Evolutionary conservation across 2,888 invertebrate species (phyloP).

Genomic region (Drosophila rubida): DNA sequence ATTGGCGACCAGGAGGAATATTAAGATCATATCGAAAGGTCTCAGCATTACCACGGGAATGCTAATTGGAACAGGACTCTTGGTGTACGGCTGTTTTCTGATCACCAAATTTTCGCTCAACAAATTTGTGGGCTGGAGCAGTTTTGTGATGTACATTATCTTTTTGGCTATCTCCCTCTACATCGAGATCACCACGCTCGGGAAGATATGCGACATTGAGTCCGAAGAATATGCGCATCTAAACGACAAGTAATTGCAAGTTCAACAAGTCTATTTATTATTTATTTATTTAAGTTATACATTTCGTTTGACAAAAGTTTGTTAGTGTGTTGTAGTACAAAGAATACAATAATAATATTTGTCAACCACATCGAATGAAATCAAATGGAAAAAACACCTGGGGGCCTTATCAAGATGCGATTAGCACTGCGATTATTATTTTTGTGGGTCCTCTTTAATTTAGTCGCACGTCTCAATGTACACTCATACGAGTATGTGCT

Average conservation of each 20-base stretch:
- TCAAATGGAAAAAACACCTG: conserved; percentile 8
- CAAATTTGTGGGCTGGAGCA: conserved; percentile 91
- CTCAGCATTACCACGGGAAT: conserved; percentile 94
- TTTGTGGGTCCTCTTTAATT: neutral
- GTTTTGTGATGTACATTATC: conserved; percentile 92
- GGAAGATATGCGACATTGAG: conserved; percentile 48
- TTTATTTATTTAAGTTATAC: neutral
- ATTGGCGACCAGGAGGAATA: conserved; percentile 89
- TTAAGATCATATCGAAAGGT: conserved; percentile 92
- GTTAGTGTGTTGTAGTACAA: neutral
- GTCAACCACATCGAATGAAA: neutral
- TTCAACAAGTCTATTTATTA: neutral
- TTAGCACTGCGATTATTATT: conserved; percentile 14
- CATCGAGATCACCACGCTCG: conserved; percentile 31
- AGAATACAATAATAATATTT: neutral
- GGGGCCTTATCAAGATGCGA: conserved; percentile 15
- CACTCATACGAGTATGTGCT: neutral
- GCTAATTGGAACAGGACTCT: conserved; percentile 91
- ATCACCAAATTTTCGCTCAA: conserved; percentile 92
- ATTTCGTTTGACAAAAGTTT: no score
- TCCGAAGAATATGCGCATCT: conserved; percentile 2
- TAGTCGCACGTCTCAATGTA: neutral
- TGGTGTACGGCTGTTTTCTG: conserved; percentile 91
- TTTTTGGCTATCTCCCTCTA: conserved; percentile 88
- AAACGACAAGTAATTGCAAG: neutral